phyloP scores from a whole-genome alignment of 2,888 invertebrate species.

The Drosophila ustulata region DNA sequence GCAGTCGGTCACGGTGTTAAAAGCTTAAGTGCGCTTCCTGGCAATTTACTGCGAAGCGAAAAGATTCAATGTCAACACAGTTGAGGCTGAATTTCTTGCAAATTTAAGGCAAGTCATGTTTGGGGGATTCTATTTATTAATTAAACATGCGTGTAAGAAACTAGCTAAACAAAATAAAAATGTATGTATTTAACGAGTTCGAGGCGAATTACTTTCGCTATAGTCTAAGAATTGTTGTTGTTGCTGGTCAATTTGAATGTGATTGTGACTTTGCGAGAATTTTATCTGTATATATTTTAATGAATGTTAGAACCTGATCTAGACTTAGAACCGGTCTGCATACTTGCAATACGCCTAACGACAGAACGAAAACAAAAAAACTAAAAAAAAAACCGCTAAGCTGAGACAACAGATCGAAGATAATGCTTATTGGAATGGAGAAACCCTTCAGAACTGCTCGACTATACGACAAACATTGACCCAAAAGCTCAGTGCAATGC shows the following conservation, averaged over 20 bases:
- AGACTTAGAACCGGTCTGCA: conserved; percentile 55
- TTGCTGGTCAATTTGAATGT: conserved; percentile 63
- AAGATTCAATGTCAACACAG: conserved; percentile 45
- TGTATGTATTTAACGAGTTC: conserved; percentile 26
- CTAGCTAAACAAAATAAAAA: conserved; percentile 14
- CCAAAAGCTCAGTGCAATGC: conserved; percentile 15
- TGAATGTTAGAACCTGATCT: conserved; percentile 70
- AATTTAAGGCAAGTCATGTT: conserved; percentile 6
- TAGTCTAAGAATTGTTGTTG: conserved; percentile 32
- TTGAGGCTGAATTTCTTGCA: conserved; percentile 14
- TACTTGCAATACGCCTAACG: conserved; percentile 38
- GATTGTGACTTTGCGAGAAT: conserved; percentile 34
- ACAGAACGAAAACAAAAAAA: conserved; percentile 6
- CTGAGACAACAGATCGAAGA: conserved; percentile 13
- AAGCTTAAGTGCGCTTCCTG: conserved; percentile 56
- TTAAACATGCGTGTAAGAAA: conserved; percentile 25
- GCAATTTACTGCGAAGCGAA: conserved; percentile 30
- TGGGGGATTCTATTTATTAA: conserved; percentile 4
- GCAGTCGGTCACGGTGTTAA: conserved; percentile 26
- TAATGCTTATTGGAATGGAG: neutral
- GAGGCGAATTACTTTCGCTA: conserved; percentile 51
- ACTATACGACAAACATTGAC: conserved; percentile 17
- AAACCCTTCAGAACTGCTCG: conserved; percentile 16
- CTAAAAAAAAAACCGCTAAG: conserved; percentile 12
- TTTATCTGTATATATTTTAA: conserved; percentile 23